Conservation (phyloP, 2,888 invertebrate species). For the Capitulum mitella region DNA sequence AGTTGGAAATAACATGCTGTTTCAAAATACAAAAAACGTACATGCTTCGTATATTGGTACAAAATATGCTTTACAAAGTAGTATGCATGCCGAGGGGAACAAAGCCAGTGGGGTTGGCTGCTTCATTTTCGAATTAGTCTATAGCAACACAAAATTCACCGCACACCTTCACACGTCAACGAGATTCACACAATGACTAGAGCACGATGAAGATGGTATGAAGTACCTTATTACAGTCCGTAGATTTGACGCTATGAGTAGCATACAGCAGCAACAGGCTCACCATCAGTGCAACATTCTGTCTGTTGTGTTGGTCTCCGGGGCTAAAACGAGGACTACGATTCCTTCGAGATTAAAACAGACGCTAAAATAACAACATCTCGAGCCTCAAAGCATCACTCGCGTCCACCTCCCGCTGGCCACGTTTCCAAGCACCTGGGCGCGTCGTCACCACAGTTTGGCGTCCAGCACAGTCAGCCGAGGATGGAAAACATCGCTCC, state of each 20-base stretch:
- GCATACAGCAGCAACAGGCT: background rate
- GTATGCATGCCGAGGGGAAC: background rate
- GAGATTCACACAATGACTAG: slow-evolving; percentile 70
- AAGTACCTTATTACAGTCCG: slow-evolving; percentile 28
- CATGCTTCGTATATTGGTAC: background rate
- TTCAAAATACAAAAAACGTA: too few relatives aligned
- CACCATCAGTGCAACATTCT: background rate
- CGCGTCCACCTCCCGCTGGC: too few relatives aligned
- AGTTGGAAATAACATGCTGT: too few relatives aligned
- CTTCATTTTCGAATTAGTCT: background rate
- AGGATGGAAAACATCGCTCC: too few relatives aligned
- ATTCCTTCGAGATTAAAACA: background rate
- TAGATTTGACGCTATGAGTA: background rate
- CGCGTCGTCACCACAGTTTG: too few relatives aligned
- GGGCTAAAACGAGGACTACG: too few relatives aligned
- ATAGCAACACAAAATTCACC: slow-evolving; percentile 58
- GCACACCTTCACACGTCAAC: slow-evolving; percentile 82
- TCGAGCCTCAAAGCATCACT: too few relatives aligned
- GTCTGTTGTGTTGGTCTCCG: too few relatives aligned
- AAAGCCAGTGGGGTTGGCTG: too few relatives aligned
- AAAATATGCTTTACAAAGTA: background rate
- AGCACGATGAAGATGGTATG: slow-evolving; percentile 67
- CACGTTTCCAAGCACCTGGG: too few relatives aligned
- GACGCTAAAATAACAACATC: background rate
- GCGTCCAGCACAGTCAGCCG: too few relatives aligned